Percentiles rank a stretch among this genome's conserved stretches.
Conservation (phyloP, 2,113 vertebrate species). For the Lagopus leucura region DNA sequence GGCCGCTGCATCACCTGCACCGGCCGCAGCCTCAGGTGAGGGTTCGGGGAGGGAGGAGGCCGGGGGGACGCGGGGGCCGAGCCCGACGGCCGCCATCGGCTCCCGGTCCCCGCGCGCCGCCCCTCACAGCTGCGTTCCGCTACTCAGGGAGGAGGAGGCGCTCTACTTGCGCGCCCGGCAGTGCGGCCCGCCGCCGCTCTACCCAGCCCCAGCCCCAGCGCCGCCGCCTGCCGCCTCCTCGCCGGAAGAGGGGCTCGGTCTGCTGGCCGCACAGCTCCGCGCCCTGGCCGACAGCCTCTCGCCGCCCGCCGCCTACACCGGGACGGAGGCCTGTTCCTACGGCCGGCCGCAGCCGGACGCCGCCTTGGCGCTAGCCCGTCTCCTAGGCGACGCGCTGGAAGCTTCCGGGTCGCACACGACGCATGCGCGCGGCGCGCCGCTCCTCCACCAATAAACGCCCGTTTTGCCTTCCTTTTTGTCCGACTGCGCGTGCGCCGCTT, state of each 20-base stretch:
- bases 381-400: not conserved
- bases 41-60: accelerated
- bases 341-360: slow-evolving; percentile 39
- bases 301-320: not conserved
- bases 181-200: not conserved
- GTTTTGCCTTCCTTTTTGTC: accelerated
- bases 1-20: slow-evolving; percentile 10
- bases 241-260: slow-evolving; percentile 76
- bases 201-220: not conserved
- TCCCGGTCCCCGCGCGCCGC: not conserved
- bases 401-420: accelerated
- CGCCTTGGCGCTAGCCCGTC: not conserved
- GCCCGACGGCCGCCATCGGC: not conserved
- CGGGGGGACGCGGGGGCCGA: accelerated
- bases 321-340: not conserved
- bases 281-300: slow-evolving; percentile 80
- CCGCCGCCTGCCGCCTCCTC: not conserved
- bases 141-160: slow-evolving; percentile 11
- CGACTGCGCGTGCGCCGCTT: not conserved
- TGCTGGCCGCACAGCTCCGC: slow-evolving; percentile 82
- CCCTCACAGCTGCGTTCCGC: not conserved
- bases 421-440: not conserved
- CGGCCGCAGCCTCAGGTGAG: slow-evolving; percentile 34
- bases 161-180: not conserved
- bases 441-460: not conserved